These are phyloP conservation scores for Porites evermanni DNA, from an alignment of 92 coral and sea anemone species.

Conservation along the genomic window DNA sequence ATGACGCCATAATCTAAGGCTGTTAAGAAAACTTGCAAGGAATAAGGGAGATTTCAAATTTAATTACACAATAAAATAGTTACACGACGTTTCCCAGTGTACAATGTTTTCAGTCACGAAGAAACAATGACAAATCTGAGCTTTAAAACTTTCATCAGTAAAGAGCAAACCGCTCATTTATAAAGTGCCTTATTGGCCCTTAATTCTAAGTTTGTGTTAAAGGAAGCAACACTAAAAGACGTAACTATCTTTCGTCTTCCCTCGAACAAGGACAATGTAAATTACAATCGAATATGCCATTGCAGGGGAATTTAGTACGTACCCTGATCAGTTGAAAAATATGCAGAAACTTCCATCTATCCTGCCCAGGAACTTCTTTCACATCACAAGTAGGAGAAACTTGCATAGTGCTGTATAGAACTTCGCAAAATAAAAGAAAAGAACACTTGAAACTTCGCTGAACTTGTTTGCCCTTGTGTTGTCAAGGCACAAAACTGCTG, in stretches of 20 bases:
- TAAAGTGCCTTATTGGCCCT: slow-evolving; percentile 16
- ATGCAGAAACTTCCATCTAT: slow-evolving; percentile 49
- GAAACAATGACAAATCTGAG: background rate
- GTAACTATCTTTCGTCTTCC: background rate
- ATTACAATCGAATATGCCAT: background rate
- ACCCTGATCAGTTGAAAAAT: slow-evolving; percentile 60
- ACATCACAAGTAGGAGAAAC: slow-evolving; percentile 47
- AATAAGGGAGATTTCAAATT: no score
- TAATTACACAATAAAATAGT: no score
- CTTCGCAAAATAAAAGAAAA: background rate
- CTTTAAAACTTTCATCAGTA: background rate
- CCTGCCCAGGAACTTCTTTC: slow-evolving; percentile 66
- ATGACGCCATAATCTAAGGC: no score
- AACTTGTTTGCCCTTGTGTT: slow-evolving; percentile 17
- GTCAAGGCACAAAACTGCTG: background rate
- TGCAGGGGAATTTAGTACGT: slow-evolving; percentile 10
- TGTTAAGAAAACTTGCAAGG: no score
- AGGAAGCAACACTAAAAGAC: slow-evolving; percentile 1
- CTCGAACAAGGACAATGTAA: background rate
- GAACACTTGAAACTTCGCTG: background rate
- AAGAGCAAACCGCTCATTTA: background rate
- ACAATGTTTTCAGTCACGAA: no score
- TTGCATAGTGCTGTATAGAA: slow-evolving; percentile 20
- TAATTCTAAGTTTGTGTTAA: slow-evolving; percentile 7
- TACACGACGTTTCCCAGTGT: no score